phyloP scores from a whole-genome alignment of 2,888 invertebrate species.

The Ochropleura leucogaster region DNA sequence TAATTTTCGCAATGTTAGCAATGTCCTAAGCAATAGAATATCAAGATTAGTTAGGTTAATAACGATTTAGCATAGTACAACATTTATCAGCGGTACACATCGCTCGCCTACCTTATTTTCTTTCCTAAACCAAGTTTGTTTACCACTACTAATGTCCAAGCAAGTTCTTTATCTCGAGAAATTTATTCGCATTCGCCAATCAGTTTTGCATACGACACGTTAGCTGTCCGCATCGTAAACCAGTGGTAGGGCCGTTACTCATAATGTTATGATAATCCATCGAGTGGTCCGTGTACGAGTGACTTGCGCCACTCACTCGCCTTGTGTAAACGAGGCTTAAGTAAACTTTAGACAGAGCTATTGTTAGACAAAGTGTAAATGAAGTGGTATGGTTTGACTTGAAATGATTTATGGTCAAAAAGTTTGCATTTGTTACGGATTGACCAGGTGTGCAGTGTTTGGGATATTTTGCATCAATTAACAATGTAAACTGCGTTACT shows the following conservation, averaged over 20 bases:
- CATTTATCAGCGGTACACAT: conserved; percentile 59
- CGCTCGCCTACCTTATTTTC: conserved; percentile 63
- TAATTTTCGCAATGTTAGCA: conserved; percentile 55
- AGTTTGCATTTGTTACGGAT: conserved; percentile 55
- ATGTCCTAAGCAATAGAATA: conserved; percentile 50
- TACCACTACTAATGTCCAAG: conserved; percentile 66
- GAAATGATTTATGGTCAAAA: conserved; percentile 67
- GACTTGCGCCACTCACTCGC: conserved; percentile 69
- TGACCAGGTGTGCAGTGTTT: conserved; percentile 62
- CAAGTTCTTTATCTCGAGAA: conserved; percentile 68
- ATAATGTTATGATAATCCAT: conserved; percentile 73
- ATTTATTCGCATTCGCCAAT: conserved; percentile 68
- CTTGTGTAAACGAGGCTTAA: conserved; percentile 68
- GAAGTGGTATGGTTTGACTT: conserved; percentile 63
- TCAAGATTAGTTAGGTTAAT: conserved; percentile 64
- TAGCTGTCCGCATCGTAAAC: conserved; percentile 64
- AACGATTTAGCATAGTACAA: conserved; percentile 60
- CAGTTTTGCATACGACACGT: conserved; percentile 71
- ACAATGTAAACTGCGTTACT: conserved; percentile 15
- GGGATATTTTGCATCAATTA: conserved; percentile 36
- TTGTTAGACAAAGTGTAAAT: conserved; percentile 66
- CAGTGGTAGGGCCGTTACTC: conserved; percentile 69
- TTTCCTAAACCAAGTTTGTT: conserved; percentile 62
- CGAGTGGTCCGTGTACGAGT: conserved; percentile 67
- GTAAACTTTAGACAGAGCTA: conserved; percentile 61